Conservation (phyloP, 2,113 vertebrate species). For the Antennarius striatus region DNA sequence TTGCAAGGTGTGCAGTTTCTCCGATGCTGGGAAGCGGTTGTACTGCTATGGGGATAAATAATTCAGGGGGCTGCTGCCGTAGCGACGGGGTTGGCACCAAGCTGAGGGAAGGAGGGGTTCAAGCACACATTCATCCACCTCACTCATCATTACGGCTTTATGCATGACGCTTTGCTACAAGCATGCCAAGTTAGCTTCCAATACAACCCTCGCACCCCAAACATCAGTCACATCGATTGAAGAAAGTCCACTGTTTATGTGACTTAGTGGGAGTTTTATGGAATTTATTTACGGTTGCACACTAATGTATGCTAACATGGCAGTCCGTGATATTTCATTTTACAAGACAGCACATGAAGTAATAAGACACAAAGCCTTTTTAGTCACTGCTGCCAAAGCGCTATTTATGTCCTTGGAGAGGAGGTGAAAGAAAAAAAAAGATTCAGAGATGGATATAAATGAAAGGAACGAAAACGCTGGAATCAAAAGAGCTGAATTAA, state of each 20-base stretch:
- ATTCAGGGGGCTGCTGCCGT: conserved; percentile 61
- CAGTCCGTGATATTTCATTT: conserved; percentile 61
- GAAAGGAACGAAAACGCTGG: not conserved
- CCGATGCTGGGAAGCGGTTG: conserved; percentile 41
- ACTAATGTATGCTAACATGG: conserved; percentile 36
- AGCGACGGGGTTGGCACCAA: conserved; percentile 46
- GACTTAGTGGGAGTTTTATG: conserved; percentile 54
- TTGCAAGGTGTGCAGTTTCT: conserved; percentile 71
- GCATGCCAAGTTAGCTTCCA: not conserved
- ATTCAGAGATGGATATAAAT: conserved; percentile 11
- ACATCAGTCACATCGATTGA: conserved; percentile 56
- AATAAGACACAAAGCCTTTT: conserved; percentile 39
- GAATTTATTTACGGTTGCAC: conserved; percentile 34
- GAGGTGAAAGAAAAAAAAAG: not conserved
- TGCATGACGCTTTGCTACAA: conserved; percentile 16
- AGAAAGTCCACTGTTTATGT: conserved; percentile 54
- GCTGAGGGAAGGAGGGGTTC: conserved; percentile 29
- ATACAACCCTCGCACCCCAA: not conserved
- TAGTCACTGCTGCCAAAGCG: conserved; percentile 19
- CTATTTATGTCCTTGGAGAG: conserved; percentile 39
- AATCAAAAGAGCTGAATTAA: conserved; percentile 15
- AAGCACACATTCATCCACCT: conserved; percentile 6
- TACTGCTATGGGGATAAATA: conserved; percentile 64
- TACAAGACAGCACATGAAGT: conserved; percentile 36
- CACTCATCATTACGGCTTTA: conserved; percentile 43